Conservation (phyloP, 2,888 invertebrate species). For the Scrobipalpa costella region DNA sequence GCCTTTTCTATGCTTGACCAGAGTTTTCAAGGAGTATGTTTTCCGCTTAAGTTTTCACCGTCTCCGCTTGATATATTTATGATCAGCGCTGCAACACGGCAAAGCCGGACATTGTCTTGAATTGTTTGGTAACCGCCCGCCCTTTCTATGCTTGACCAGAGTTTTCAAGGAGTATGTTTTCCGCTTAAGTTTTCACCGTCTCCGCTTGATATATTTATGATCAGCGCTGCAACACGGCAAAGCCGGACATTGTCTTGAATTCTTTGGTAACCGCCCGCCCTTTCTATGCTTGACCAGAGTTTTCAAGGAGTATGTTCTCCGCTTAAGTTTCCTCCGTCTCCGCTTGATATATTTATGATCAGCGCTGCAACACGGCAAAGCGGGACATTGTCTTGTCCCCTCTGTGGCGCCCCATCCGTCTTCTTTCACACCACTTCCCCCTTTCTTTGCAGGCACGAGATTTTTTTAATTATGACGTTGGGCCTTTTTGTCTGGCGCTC, state of each 20-base stretch:
- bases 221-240: too few relatives aligned
- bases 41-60: too few relatives aligned
- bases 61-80: too few relatives aligned
- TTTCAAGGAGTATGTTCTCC: conserved; percentile 40
- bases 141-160: background rate
- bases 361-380: conserved; percentile 69
- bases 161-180: conserved; percentile 40
- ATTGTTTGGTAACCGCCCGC: too few relatives aligned
- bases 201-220: too few relatives aligned
- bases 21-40: conserved; percentile 38
- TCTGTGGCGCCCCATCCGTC: conserved; percentile 77
- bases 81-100: too few relatives aligned
- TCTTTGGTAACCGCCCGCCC: too few relatives aligned
- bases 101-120: too few relatives aligned
- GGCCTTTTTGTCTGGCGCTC: conserved; percentile 70
- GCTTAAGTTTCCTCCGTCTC: conserved; percentile 53
- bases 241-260: too few relatives aligned
- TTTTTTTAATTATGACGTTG: conserved; percentile 82
- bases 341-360: conserved; percentile 81
- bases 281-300: background rate
- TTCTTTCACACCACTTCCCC: conserved; percentile 77
- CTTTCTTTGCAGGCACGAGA: conserved; percentile 78
- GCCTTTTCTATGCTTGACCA: background rate
- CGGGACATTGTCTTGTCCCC: conserved; percentile 75
- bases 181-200: too few relatives aligned